A percentile compares a stretch with the other conserved stretches of the same genome.
phyloP scores from a whole-genome alignment of 1,140 invertebrate genomes.

The Drosophila persimilis region DNA sequence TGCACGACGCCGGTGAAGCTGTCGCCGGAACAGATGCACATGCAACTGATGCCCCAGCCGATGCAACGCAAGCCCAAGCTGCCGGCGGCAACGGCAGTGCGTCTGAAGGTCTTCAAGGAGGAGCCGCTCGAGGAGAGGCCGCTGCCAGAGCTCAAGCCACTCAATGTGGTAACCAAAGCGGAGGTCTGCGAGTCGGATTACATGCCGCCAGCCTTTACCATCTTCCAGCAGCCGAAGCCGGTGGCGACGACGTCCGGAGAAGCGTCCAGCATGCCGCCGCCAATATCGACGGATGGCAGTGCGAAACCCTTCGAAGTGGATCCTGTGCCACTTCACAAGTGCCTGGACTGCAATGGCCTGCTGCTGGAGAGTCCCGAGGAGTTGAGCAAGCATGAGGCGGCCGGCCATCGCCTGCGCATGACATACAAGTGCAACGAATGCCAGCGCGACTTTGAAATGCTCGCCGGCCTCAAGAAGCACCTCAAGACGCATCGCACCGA shows the following conservation, averaged over 20 bases:
- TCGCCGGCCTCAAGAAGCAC: slow-evolving; percentile 75
- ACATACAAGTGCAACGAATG: slow-evolving; percentile 73
- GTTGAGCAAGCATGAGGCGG: slow-evolving; percentile 60
- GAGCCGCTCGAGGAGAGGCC: slow-evolving; percentile 56
- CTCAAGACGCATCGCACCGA: slow-evolving; percentile 75
- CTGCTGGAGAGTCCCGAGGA: slow-evolving; percentile 62
- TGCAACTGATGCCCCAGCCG: slow-evolving; percentile 25
- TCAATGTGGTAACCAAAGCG: slow-evolving; percentile 54
- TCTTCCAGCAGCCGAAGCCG: slow-evolving; percentile 54
- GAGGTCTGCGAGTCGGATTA: slow-evolving; percentile 54
- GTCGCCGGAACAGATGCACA: slow-evolving; percentile 52
- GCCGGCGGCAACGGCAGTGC: slow-evolving; percentile 59
- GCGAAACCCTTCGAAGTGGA: slow-evolving; percentile 48
- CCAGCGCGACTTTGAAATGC: slow-evolving; percentile 69
- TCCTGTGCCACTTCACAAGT: slow-evolving; percentile 66
- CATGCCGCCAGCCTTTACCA: slow-evolving; percentile 61
- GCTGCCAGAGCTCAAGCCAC: background rate
- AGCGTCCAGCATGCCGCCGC: slow-evolving; percentile 53
- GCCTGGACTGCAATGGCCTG: slow-evolving; percentile 72
- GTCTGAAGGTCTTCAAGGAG: slow-evolving; percentile 67
- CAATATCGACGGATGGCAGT: slow-evolving; percentile 19
- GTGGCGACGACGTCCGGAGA: slow-evolving; percentile 1
- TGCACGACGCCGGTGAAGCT: slow-evolving; percentile 40
- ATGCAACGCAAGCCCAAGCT: slow-evolving; percentile 59
- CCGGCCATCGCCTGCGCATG: slow-evolving; percentile 62